These are phyloP conservation scores for Lasius platythorax DNA, from an alignment of 2,888 invertebrate genomes.

Conservation along the genomic window DNA sequence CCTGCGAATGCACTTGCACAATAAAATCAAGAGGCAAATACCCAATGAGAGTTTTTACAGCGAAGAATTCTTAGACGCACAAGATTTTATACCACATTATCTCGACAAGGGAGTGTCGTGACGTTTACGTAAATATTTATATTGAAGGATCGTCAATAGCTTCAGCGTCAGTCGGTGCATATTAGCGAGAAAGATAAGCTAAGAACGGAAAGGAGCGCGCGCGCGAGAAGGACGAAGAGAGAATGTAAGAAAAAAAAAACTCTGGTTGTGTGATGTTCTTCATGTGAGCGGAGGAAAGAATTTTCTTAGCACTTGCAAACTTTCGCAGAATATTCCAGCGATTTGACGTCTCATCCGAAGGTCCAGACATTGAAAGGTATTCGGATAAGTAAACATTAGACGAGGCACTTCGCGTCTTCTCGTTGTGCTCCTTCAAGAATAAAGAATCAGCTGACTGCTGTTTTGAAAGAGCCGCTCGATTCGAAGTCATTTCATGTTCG, in stretches of 20 bases:
- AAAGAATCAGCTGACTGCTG: not conserved
- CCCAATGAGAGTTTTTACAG: not conserved
- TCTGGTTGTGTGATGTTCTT: not conserved
- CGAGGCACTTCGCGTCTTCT: constrained; percentile 12
- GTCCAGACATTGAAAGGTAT: constrained; percentile 55
- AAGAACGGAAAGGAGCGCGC: not conserved
- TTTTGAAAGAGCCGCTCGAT: not conserved
- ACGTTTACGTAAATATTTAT: constrained; percentile 24
- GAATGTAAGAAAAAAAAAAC: constrained; percentile 11
- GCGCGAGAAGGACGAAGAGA: not conserved
- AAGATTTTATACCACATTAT: constrained; percentile 21
- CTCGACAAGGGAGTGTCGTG: not conserved
- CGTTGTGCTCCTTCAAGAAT: constrained; percentile 24
- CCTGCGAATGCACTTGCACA: not conserved
- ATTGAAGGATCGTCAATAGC: constrained; percentile 31
- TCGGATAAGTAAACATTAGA: constrained; percentile 57
- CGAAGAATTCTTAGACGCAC: not conserved
- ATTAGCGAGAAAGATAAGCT: not conserved
- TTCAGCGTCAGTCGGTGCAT: not conserved
- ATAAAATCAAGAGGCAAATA: not conserved
- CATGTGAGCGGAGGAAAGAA: constrained; percentile 36
- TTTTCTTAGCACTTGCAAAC: constrained; percentile 64
- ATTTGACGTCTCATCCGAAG: constrained; percentile 57
- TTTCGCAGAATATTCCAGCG: constrained; percentile 59
- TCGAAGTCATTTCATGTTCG: not conserved